Percentiles rank a stretch among this genome's conserved stretches.
These are phyloP conservation scores for Hypena proboscidalis DNA, from an alignment of 2,888 invertebrate genomes.

Conservation along the genomic window DNA sequence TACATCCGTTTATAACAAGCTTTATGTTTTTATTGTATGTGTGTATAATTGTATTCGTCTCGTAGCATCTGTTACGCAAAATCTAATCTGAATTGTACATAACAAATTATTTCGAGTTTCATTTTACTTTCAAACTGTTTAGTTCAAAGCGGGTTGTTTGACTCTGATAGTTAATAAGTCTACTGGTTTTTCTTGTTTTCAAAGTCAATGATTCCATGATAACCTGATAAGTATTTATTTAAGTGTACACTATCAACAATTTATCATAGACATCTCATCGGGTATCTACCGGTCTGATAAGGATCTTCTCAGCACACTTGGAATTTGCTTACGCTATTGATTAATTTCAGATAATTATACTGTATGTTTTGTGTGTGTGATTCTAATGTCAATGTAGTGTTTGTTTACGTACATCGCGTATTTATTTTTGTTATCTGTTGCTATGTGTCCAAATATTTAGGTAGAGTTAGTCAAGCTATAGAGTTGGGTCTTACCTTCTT, in stretches of 20 bases:
- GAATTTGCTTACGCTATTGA: no score
- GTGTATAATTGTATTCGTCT: neutral
- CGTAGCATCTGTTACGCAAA: conserved; percentile 11
- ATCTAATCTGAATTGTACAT: conserved; percentile 9
- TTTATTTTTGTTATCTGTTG: conserved; percentile 36
- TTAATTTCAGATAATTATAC: no score
- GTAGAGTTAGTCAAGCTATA: conserved; percentile 27
- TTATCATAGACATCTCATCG: neutral
- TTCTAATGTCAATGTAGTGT: conserved; percentile 21
- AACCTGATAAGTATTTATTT: no score
- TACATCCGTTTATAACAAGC: conserved; percentile 11
- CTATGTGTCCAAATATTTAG: conserved; percentile 27
- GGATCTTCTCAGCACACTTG: no score
- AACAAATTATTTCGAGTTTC: conserved; percentile 7
- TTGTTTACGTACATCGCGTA: conserved; percentile 32
- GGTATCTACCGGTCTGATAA: neutral
- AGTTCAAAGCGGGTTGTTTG: no score
- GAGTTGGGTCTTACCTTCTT: conserved; percentile 73
- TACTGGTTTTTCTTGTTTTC: conserved; percentile 15
- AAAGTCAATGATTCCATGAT: neutral
- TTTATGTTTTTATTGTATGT: conserved; percentile 2
- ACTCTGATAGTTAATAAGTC: conserved; percentile 5
- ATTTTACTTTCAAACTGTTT: neutral
- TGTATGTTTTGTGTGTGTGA: neutral
- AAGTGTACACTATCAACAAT: no score